Percentiles rank a stretch among this genome's conserved stretches.
Evolutionary conservation across 2,888 invertebrate genomes (phyloP).

Genomic region (Rutpela maculata): DNA sequence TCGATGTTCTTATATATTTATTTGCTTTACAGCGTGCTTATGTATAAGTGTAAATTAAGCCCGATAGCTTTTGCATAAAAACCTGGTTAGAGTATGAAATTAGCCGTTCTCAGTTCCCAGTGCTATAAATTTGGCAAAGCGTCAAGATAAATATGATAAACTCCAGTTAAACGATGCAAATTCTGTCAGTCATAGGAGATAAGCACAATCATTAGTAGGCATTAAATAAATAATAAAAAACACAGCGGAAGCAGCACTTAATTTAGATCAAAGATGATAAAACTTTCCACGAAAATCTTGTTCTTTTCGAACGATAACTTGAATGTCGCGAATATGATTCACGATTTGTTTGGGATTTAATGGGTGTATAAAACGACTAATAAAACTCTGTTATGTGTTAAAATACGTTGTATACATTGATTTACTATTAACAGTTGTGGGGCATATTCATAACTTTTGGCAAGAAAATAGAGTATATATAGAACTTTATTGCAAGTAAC

Average conservation of each 20-base stretch:
- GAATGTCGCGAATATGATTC: slow-evolving; percentile 12
- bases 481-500: slow-evolving; percentile 25
- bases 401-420: slow-evolving; percentile 20
- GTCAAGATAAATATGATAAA: slow-evolving; percentile 33
- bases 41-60: background rate
- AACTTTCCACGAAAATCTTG: background rate
- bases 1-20: background rate
- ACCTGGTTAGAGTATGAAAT: background rate
- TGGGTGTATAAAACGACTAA: slow-evolving; percentile 14
- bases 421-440: slow-evolving; percentile 32
- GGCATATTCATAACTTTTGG: slow-evolving; percentile 31
- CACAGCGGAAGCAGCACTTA: slow-evolving; percentile 17
- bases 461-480: slow-evolving; percentile 27
- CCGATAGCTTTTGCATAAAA: background rate
- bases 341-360: slow-evolving; percentile 22
- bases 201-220: slow-evolving; percentile 19
- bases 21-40: background rate
- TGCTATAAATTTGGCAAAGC: slow-evolving; percentile 17
- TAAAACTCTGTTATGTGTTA: slow-evolving; percentile 3
- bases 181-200: slow-evolving; percentile 17
- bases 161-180: slow-evolving; percentile 19
- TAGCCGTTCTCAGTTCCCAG: slow-evolving; percentile 9
- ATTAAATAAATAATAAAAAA: slow-evolving; percentile 10
- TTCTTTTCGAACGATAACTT: background rate
- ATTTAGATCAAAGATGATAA: slow-evolving; percentile 17